Evolutionary conservation across 1,140 invertebrate species (phyloP).

Genomic region (Dendrolimus kikuchii): DNA sequence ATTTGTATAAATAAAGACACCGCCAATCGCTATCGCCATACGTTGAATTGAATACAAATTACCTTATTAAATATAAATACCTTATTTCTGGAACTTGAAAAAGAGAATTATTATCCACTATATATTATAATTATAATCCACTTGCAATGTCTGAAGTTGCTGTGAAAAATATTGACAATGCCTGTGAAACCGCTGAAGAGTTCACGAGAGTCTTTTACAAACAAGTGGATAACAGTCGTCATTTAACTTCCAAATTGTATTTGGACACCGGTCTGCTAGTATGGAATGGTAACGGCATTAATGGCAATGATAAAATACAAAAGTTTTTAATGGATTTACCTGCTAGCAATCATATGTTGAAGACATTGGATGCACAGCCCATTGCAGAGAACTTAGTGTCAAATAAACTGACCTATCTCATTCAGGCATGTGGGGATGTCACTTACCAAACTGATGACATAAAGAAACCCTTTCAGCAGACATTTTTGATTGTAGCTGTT

Average conservation of each 20-base stretch:
- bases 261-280: constrained; percentile 84
- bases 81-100: background rate
- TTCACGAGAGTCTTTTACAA: constrained; percentile 90
- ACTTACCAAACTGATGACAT: constrained; percentile 74
- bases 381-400: constrained; percentile 79
- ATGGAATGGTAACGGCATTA: constrained; percentile 89
- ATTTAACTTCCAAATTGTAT: constrained; percentile 86
- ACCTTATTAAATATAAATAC: constrained; percentile 4
- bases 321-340: constrained; percentile 86
- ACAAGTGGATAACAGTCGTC: constrained; percentile 84
- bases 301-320: constrained; percentile 82
- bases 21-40: too few relatives aligned
- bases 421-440: constrained; percentile 83
- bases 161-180: constrained; percentile 79
- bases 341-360: constrained; percentile 78
- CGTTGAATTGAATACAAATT: too few relatives aligned
- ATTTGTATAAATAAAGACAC: too few relatives aligned
- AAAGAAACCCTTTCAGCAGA: constrained; percentile 82
- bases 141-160: constrained; percentile 37
- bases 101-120: background rate
- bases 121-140: constrained; percentile 1
- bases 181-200: constrained; percentile 83
- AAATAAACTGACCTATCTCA: constrained; percentile 80
- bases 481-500: constrained; percentile 85
- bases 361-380: constrained; percentile 85